Conservation (phyloP, 2,888 invertebrate genomes). For the Drosophila peninsularis region DNA sequence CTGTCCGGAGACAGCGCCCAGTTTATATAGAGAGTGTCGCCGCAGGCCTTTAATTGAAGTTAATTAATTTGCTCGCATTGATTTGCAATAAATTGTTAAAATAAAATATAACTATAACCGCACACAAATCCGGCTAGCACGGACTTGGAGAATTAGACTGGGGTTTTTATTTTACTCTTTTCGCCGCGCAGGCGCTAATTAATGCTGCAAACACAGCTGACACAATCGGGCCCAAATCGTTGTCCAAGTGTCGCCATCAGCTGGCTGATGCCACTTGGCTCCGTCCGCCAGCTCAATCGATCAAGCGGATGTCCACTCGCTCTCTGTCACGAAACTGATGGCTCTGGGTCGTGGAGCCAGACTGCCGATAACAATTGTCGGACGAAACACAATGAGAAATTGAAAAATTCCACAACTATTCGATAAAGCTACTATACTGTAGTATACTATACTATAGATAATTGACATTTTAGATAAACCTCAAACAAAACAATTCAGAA, state of each 20-base stretch:
- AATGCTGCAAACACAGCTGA: constrained; percentile 52
- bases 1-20: constrained; percentile 27
- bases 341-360: no score
- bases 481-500: neutral
- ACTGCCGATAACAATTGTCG: neutral
- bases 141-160: constrained; percentile 21
- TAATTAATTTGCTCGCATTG: constrained; percentile 76
- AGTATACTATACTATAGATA: neutral
- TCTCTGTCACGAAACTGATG: neutral
- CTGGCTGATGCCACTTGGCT: constrained; percentile 35
- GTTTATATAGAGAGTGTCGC: constrained; percentile 57
- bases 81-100: constrained; percentile 73
- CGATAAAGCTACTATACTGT: neutral
- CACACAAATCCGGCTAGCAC: constrained; percentile 68
- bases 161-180: constrained; percentile 8
- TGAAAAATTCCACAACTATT: neutral
- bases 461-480: neutral
- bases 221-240: constrained; percentile 38
- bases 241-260: constrained; percentile 33
- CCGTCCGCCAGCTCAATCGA: neutral
- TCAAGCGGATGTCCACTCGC: neutral
- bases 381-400: neutral
- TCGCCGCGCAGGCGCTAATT: constrained; percentile 71
- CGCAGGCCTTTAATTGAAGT: constrained; percentile 75
- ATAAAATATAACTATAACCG: constrained; percentile 57